Base-by-base conservation (phyloP, 2,113 vertebrate genomes). In the Suncus etruscus region DNA sequence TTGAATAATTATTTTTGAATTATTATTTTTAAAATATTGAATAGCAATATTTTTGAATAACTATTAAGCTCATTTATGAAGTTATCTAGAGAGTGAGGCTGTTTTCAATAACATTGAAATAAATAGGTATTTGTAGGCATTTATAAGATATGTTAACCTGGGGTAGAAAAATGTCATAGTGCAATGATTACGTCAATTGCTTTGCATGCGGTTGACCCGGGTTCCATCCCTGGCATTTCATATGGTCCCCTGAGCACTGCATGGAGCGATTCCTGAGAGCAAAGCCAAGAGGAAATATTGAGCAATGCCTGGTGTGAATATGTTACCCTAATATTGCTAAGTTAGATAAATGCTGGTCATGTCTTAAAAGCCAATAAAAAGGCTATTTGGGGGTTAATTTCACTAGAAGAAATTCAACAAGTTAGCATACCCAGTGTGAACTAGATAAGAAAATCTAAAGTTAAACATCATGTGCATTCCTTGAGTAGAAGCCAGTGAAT, bases 81-180 rank as follows among this genome's bases (percentile, higher is more conserved):
- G 48, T 58, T 88, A 65, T 12, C 27, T 32, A 6, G 51, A 88
- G 1, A 77, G 16, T 45, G 50, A 88, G 45, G 31, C 51, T 16
- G n/a, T 22, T 81, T 39, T 61, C 31, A 12, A 61, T 54, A 83
- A 5, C 50, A 76, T n/a, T 91, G 61, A 79, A 70, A 45, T 63
- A 93, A 69, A 6, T 45, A 4, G 14, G 1, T 29, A 74, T 86
- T 74, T 48, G 78, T 12, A 51, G 6, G 9, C 16, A 79, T n/a
- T 80, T 81, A 73, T 77, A 11, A 94, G 81, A 72, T 61, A 10
- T 12, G 16, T 87, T 69, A 84, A 95, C 91, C 89, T 83, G 54
- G 54, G 6, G 54, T 58, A 20, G 54, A 58, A 20, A 20, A 39
- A 20, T 58, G 18, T 11, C 54, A 39, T 58, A 58, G 54, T 20